phyloP scores from a whole-genome alignment of 2,113 vertebrate species.

The Gopherus flavomarginatus region DNA sequence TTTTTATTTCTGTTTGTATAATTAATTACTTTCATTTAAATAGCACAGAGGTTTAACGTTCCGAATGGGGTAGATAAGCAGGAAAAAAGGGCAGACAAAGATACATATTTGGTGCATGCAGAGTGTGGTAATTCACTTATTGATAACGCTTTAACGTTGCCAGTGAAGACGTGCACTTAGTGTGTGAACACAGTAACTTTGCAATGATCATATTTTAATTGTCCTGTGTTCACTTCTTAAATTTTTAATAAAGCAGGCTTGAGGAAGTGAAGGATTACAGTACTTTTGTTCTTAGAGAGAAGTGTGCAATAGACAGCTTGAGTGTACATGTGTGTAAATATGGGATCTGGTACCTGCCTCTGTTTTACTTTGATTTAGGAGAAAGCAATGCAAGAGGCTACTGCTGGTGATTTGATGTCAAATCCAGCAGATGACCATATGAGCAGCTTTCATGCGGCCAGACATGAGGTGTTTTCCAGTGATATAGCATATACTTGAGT shows the following conservation, averaged over 20 bases:
- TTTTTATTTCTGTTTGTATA: constrained; percentile 64
- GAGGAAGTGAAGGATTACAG: neutral
- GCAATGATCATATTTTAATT: neutral
- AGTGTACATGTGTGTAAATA: neutral
- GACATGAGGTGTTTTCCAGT: neutral
- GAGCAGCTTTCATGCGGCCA: neutral
- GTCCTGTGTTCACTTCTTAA: neutral
- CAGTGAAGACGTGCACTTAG: too few species aligned
- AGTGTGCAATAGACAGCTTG: neutral
- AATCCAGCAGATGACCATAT: neutral
- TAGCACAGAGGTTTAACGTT: constrained; percentile 57
- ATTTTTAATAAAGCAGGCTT: neutral
- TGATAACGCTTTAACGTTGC: neutral
- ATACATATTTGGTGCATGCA: constrained; percentile 30
- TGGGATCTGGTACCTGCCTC: neutral
- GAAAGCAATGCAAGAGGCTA: neutral
- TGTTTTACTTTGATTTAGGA: neutral
- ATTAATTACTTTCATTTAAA: constrained; percentile 70
- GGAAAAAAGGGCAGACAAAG: constrained; percentile 32
- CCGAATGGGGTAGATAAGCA: constrained; percentile 50
- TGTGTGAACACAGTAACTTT: neutral
- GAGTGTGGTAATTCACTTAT: constrained; percentile 28
- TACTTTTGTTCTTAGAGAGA: neutral
- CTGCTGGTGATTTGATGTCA: neutral
- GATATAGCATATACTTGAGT: neutral